Percentiles rank a stretch among this genome's conserved stretches.
Evolutionary conservation across 2,113 vertebrate genomes (phyloP).

Genomic region (Panurus biarmicus): DNA sequence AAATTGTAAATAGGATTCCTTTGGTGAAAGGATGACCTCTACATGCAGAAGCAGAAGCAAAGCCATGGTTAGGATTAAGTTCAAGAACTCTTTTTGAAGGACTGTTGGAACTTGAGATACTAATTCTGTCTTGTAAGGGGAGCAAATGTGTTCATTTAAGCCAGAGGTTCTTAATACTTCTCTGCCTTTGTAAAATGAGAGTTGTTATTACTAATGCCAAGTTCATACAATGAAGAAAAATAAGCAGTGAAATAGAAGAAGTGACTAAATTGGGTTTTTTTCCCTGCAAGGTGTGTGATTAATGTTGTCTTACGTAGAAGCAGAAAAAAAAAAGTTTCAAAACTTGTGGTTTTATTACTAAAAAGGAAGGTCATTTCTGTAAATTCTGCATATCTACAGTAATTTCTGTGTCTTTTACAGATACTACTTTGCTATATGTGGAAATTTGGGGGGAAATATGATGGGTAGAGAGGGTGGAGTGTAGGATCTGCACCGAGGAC

Average conservation of each 20-base stretch:
- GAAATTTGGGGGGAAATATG: background rate
- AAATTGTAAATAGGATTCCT: background rate
- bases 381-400: background rate
- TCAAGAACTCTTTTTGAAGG: background rate
- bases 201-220: background rate
- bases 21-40: background rate
- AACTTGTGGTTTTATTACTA: accelerated
- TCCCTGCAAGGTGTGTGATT: background rate
- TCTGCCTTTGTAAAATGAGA: background rate
- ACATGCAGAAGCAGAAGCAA: background rate
- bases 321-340: background rate
- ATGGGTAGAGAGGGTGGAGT: background rate
- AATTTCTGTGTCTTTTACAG: background rate
- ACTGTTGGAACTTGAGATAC: background rate
- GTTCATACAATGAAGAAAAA: background rate
- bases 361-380: background rate
- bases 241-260: background rate
- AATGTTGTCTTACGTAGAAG: background rate
- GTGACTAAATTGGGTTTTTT: background rate
- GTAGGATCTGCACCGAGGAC: background rate
- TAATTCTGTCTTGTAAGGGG: background rate
- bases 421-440: background rate
- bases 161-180: background rate
- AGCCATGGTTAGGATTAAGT: background rate
- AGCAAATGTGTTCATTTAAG: background rate